Evolutionary conservation across 2,797 vertebrate species (phyloP).

Genomic region (Lepus oiostolus): DNA sequence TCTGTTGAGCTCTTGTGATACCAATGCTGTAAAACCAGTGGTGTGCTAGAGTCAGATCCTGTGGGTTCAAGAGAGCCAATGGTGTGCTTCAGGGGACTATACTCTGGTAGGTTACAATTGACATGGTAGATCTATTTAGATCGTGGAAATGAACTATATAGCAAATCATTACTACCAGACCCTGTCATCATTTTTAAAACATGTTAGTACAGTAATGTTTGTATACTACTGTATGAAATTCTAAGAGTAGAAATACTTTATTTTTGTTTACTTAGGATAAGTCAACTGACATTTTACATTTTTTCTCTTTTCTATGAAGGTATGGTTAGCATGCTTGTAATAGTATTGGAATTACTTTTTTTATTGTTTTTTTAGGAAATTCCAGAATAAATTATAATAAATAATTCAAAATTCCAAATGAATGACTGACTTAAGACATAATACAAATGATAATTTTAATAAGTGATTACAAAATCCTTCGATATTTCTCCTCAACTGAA

Average conservation of each 20-base stretch:
- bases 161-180: neutral
- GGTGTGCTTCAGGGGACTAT: neutral
- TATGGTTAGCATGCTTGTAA: neutral
- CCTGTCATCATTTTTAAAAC: neutral
- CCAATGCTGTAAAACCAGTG: neutral
- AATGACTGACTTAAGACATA: neutral
- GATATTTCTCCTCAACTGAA: neutral
- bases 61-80: neutral
- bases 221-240: neutral
- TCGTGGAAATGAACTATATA: neutral
- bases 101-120: neutral
- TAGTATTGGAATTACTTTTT: neutral
- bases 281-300: neutral
- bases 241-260: neutral
- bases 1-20: neutral
- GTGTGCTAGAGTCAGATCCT: neutral
- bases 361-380: neutral
- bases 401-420: neutral
- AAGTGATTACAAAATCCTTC: neutral
- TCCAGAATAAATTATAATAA: conserved; percentile 44
- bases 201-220: neutral
- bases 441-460: conserved; percentile 14
- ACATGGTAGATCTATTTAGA: neutral
- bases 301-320: neutral
- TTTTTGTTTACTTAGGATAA: neutral